A percentile compares a stretch with the other conserved stretches of the same genome.
These are phyloP conservation scores for Diploscapter pachys DNA, from an alignment of 1,140 invertebrate genomes.

Conservation along the genomic window DNA sequence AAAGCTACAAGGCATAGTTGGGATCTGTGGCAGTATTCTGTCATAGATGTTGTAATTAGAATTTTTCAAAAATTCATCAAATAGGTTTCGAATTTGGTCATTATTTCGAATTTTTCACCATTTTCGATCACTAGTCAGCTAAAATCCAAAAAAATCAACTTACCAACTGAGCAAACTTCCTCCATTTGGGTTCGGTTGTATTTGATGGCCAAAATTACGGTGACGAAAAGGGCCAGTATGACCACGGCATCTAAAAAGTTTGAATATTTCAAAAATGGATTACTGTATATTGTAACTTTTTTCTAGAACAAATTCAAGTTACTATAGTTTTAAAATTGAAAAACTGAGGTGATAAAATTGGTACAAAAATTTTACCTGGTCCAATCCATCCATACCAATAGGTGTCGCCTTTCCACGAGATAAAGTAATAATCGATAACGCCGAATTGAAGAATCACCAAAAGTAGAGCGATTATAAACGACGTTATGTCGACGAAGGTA, in stretches of 20 bases:
- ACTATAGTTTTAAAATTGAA: no score
- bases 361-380: conserved; percentile 14
- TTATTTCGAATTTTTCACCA: no score
- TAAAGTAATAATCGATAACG: conserved; percentile 38
- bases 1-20: neutral
- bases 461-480: conserved; percentile 30
- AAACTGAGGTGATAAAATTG: neutral
- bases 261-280: no score
- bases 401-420: conserved; percentile 17
- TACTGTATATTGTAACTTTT: no score
- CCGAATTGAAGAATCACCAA: conserved; percentile 37
- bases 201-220: conserved; percentile 4
- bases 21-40: conserved; percentile 3
- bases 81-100: no score
- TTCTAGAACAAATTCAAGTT: no score
- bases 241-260: neutral
- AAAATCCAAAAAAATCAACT: neutral
- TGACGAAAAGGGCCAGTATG: neutral
- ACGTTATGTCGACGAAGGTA: conserved; percentile 30
- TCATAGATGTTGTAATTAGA: neutral
- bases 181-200: conserved; percentile 29
- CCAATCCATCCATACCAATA: conserved; percentile 19
- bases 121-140: neutral
- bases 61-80: no score
- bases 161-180: conserved; percentile 25